A percentile compares a stretch with the other conserved stretches of the same genome.
Conservation (phyloP, 2,797 vertebrate genomes). For the Caiman crocodilus region DNA sequence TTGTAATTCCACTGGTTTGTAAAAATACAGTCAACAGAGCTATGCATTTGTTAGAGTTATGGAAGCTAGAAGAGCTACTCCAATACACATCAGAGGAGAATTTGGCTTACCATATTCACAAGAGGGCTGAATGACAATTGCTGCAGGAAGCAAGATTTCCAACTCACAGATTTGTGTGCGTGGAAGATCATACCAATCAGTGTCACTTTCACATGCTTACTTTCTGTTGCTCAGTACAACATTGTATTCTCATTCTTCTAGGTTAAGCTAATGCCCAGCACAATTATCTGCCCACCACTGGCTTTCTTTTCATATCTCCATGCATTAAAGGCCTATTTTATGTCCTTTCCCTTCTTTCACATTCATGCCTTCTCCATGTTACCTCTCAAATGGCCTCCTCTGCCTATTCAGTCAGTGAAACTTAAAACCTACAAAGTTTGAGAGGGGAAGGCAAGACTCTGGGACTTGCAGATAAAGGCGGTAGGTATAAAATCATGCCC, state of each 20-base stretch:
- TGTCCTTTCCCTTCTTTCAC: neutral
- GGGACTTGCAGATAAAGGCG: neutral
- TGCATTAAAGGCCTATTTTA: neutral
- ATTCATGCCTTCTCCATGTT: neutral
- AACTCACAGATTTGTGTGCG: neutral
- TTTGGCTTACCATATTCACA: neutral
- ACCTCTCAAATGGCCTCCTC: neutral
- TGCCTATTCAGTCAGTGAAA: neutral
- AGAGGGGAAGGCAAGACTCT: neutral
- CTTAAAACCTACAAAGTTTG: neutral
- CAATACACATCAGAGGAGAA: conserved; percentile 1
- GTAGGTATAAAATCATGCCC: neutral
- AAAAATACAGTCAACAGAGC: conserved; percentile 14
- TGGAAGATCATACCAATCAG: neutral
- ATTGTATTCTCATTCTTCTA: neutral
- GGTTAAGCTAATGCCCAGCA: neutral
- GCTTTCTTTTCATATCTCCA: neutral
- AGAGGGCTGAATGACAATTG: neutral
- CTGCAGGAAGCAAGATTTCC: neutral
- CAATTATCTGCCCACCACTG: neutral
- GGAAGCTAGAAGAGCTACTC: neutral
- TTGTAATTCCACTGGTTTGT: conserved; percentile 54
- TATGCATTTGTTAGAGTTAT: neutral
- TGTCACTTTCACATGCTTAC: accelerated
- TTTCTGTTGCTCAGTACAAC: neutral